Conservation (phyloP, 1,140 invertebrate species). For the Apocrypta bakeri region DNA sequence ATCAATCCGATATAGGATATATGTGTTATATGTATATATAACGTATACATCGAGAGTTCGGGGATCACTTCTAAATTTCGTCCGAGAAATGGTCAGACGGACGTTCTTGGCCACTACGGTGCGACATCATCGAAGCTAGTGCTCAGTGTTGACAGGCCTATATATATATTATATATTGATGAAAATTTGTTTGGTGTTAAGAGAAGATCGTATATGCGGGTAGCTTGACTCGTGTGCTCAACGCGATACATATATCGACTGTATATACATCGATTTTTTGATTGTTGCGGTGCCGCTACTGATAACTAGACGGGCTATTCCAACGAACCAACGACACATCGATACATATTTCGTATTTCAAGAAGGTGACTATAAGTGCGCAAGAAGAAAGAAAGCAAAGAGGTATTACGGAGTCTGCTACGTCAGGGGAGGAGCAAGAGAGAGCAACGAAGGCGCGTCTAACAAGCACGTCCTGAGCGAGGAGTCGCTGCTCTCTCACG, state of each 20-base stretch:
- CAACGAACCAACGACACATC: too few relatives aligned
- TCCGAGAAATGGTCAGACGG: not conserved
- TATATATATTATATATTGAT: not conserved
- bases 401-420: too few relatives aligned
- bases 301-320: not conserved
- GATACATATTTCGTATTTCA: not conserved
- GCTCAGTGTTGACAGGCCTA: conserved; percentile 6
- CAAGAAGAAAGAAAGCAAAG: not conserved
- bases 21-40: too few relatives aligned
- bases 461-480: conserved; percentile 16
- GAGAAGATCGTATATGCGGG: too few relatives aligned
- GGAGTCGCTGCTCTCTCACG: conserved; percentile 8
- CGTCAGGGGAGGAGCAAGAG: not conserved
- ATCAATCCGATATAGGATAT: too few relatives aligned
- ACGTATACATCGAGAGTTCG: too few relatives aligned
- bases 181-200: not conserved
- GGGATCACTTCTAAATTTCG: too few relatives aligned
- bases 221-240: too few relatives aligned
- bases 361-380: conserved; percentile 16
- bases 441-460: conserved; percentile 16
- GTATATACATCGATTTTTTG: too few relatives aligned
- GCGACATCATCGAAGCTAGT: not conserved
- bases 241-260: too few relatives aligned
- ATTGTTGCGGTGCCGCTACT: not conserved
- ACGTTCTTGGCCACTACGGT: not conserved